These are phyloP conservation scores for Drosophila gunungcola DNA, from an alignment of 1,140 invertebrate species.

Conservation along the genomic window DNA sequence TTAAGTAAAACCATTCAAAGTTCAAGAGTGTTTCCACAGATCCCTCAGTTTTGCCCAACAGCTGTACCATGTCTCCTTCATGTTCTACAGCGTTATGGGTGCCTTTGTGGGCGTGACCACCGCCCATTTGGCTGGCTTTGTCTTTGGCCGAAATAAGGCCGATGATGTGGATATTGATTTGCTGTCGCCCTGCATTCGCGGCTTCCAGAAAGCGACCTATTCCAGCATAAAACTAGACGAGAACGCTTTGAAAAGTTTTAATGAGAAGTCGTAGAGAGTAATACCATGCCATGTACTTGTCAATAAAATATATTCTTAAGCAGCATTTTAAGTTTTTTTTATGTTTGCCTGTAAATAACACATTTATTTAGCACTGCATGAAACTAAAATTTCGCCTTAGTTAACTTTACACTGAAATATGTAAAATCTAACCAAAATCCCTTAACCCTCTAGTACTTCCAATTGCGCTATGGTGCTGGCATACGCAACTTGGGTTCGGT, in stretches of 20 bases:
- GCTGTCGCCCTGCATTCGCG: conserved; percentile 60
- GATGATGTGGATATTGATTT: conserved; percentile 66
- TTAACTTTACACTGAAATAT: neutral
- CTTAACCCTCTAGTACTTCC: conserved; percentile 89
- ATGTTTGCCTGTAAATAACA: neutral
- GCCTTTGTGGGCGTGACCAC: conserved; percentile 30
- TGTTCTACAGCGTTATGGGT: conserved; percentile 55
- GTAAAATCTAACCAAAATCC: conserved; percentile 15
- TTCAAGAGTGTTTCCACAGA: conserved; percentile 23
- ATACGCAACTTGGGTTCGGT: conserved; percentile 90
- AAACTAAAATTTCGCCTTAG: neutral
- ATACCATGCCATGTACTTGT: conserved; percentile 26
- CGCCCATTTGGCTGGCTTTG: conserved; percentile 42
- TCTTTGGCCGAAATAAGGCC: conserved; percentile 52
- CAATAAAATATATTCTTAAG: conserved; percentile 22
- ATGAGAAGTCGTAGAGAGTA: conserved; percentile 45
- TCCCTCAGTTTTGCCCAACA: conserved; percentile 52
- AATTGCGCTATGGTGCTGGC: conserved; percentile 90
- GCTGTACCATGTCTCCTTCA: conserved; percentile 73
- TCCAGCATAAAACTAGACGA: conserved; percentile 58
- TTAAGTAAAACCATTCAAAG: neutral
- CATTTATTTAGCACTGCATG: neutral
- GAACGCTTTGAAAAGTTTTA: conserved; percentile 15
- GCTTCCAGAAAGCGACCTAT: conserved; percentile 50
- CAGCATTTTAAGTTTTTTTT: neutral